Evolutionary conservation across 1,140 invertebrate species (phyloP).

Genomic region (Tetranychus urticae): DNA sequence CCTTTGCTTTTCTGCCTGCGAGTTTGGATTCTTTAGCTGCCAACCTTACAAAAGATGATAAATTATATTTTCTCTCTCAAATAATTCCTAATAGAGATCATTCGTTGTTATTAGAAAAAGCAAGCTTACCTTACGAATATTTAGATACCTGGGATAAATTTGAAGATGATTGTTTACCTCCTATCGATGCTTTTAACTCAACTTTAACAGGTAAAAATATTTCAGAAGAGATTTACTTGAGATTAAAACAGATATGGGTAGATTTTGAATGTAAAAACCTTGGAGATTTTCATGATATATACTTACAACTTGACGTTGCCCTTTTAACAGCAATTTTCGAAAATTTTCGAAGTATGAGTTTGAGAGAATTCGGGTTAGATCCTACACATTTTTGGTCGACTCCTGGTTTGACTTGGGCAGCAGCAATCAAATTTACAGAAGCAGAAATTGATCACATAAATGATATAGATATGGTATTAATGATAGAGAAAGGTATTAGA

Average conservation of each 20-base stretch:
- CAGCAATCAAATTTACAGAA: too few species aligned
- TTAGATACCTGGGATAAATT: not conserved
- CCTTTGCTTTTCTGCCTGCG: not conserved
- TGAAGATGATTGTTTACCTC: not conserved
- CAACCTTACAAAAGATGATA: not conserved
- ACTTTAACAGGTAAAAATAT: not conserved
- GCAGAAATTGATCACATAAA: too few species aligned
- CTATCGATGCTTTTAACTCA: not conserved
- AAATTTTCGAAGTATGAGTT: not conserved
- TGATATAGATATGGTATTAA: too few species aligned
- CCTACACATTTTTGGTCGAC: too few species aligned
- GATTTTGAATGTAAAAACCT: not conserved
- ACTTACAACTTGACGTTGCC: not conserved
- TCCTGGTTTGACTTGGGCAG: too few species aligned
- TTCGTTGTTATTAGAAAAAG: not conserved
- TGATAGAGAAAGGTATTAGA: constrained; percentile 4
- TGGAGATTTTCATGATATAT: not conserved
- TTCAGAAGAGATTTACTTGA: not conserved
- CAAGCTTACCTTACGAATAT: not conserved
- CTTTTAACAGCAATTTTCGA: not conserved
- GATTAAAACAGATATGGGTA: not conserved
- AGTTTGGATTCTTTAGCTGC: not conserved
- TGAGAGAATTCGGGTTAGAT: too few species aligned
- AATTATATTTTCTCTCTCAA: not conserved
- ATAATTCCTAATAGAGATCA: too few species aligned